A percentile compares a stretch with the other conserved stretches of the same genome.
Conservation (phyloP, 2,113 vertebrate species). For the Engraulis encrasicolus region DNA sequence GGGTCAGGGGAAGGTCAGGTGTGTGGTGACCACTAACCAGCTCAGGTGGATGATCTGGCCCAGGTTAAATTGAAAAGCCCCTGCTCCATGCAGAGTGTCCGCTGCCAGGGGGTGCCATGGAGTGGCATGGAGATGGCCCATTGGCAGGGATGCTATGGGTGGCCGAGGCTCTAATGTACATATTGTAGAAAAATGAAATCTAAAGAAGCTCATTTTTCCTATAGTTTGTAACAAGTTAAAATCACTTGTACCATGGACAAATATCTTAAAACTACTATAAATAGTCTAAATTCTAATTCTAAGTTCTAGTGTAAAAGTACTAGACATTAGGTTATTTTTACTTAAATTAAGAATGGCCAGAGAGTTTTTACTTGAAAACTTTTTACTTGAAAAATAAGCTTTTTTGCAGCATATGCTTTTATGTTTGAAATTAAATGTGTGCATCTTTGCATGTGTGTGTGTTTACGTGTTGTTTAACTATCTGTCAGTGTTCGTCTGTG, state of each 20-base stretch:
- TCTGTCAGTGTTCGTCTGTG: not conserved
- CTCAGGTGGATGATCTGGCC: conserved; percentile 7
- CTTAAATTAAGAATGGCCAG: too few species aligned
- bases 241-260: too few species aligned
- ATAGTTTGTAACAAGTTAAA: too few species aligned
- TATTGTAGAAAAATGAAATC: too few species aligned
- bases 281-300: too few species aligned
- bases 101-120: not conserved
- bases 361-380: too few species aligned
- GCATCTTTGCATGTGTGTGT: not conserved
- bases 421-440: not conserved
- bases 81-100: not conserved
- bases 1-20: not conserved
- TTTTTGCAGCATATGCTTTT: too few species aligned
- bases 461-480: not conserved
- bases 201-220: too few species aligned
- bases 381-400: too few species aligned
- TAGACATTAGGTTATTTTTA: too few species aligned
- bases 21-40: not conserved
- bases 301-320: too few species aligned
- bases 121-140: not conserved
- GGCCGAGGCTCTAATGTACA: not conserved
- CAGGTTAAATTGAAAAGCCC: not conserved
- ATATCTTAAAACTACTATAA: too few species aligned
- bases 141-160: not conserved